phyloP scores from a whole-genome alignment of 2,888 invertebrate genomes.

The Pemphredon lugubris region DNA sequence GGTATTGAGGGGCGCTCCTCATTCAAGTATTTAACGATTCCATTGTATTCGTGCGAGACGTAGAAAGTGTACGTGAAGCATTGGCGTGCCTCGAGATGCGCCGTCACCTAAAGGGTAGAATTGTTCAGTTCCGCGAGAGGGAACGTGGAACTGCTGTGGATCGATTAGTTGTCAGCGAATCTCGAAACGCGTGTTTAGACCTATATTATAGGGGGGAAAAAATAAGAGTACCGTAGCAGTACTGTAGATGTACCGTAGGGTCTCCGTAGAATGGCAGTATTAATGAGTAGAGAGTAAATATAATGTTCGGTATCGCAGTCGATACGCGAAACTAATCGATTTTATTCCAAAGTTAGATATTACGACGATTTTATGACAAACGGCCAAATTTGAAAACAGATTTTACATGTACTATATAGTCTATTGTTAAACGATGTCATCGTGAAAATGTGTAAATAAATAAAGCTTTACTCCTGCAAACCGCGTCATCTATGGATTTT shows the following conservation, averaged over 20 bases:
- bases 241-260: slow-evolving; percentile 11
- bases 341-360: slow-evolving; percentile 69
- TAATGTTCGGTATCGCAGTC: slow-evolving; percentile 18
- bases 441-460: slow-evolving; percentile 77
- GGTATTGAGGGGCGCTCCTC: no score
- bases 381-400: slow-evolving; percentile 74
- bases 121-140: no score
- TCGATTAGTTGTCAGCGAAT: no score
- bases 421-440: slow-evolving; percentile 75
- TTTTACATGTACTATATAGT: slow-evolving; percentile 75
- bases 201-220: no score
- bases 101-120: no score
- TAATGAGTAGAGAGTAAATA: slow-evolving; percentile 32
- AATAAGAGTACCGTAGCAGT: slow-evolving; percentile 30
- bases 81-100: no score
- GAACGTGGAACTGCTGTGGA: no score
- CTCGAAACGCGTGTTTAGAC: no score
- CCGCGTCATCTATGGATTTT: no score
- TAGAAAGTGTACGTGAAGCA: no score
- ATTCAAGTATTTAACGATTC: no score
- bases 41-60: no score
- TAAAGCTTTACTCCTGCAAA: slow-evolving; percentile 75
- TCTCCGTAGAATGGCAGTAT: slow-evolving; percentile 57
- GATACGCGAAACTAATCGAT: slow-evolving; percentile 45
- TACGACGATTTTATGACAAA: slow-evolving; percentile 75